Evolutionary conservation across 1,140 invertebrate species (phyloP).

Genomic region (Heterodera carotae): DNA sequence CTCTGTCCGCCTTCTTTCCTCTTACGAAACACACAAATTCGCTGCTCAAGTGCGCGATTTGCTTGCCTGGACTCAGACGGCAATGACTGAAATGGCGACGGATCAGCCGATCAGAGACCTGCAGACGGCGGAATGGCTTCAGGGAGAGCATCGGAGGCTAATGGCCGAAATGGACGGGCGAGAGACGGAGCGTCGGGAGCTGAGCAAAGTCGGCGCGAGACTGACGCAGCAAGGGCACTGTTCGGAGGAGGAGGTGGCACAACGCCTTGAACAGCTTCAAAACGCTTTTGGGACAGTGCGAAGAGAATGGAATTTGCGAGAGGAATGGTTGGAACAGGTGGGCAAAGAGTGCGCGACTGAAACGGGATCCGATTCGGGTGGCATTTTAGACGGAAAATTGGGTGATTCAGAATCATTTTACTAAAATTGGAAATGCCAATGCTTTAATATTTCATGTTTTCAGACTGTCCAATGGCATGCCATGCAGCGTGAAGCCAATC

Average conservation of each 20-base stretch:
- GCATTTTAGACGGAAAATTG: too few species aligned
- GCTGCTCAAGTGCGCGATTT: slow-evolving; percentile 62
- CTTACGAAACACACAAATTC: slow-evolving; percentile 86
- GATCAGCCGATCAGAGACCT: slow-evolving; percentile 83
- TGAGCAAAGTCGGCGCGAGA: slow-evolving; percentile 78
- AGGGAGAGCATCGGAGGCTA: slow-evolving; percentile 84
- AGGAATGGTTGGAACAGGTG: slow-evolving; percentile 86
- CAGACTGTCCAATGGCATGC: slow-evolving; percentile 81
- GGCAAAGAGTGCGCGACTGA: slow-evolving; percentile 2
- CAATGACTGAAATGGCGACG: slow-evolving; percentile 76
- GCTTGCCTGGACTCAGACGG: slow-evolving; percentile 37
- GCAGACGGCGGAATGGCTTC: slow-evolving; percentile 81
- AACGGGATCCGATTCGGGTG: too few species aligned
- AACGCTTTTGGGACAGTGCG: slow-evolving; percentile 79
- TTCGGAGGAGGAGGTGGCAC: slow-evolving; percentile 73
- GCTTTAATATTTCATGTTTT: not conserved
- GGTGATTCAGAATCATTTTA: too few species aligned
- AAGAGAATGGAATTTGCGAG: slow-evolving; percentile 83
- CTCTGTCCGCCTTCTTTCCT: slow-evolving; percentile 79
- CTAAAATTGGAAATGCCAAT: not conserved
- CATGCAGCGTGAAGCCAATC: slow-evolving; percentile 90
- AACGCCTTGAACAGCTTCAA: slow-evolving; percentile 76
- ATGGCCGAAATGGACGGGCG: slow-evolving; percentile 91
- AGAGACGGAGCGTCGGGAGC: slow-evolving; percentile 80
- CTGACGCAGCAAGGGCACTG: slow-evolving; percentile 84